Base-by-base conservation (phyloP, 2,888 invertebrate genomes). In the Acanthacorydalis orientalis region DNA sequence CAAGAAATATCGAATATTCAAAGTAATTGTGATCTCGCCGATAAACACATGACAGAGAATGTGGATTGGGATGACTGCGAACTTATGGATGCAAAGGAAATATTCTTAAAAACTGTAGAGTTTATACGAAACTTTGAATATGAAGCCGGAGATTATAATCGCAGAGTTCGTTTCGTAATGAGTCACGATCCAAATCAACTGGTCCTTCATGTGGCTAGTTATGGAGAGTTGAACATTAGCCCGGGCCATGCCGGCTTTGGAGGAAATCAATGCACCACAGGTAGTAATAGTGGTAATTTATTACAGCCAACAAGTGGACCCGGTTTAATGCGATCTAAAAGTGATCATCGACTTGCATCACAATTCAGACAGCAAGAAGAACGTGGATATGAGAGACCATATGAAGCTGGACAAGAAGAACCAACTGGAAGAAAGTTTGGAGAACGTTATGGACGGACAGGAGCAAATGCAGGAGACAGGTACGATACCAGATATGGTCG, bases 1-100 rank as follows among this genome's bases (percentile, higher is more conserved):
- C 77, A 85, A 63, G 97, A 98, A 69, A 84, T 95, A 62, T 80
- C 83, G 55, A 97, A 96, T 68, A 91, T 97, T 59, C 80, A 84
- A 61, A 92, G 93, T 63, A 97, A 96, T 68, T 95, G 95, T 69
- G 95, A 96, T 65, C 74, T 93, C 60, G 90, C 91, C 44, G 95
- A 96, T 66, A 91, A 91, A 64, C 86, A 91, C 62, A 89, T 92
- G 75, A 86, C 81, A 60, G 87, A 88, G 56, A 83, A 81, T 52
- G 83, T 89, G 38, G 84, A 89, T 58, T 90, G 92, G 83, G 90
- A 93, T 57, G 89, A 92, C 58, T 84, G 87, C 53, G 90, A 91
- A 63, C 72, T 92, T 53, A 88, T 93, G 73, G 91, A 92, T 60
- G 87, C 92, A 49, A 96, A 96, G 69, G 92, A 93, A 68, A 90